Base-by-base conservation (phyloP, 2,113 vertebrate species). In the Oophaga pumilio region DNA sequence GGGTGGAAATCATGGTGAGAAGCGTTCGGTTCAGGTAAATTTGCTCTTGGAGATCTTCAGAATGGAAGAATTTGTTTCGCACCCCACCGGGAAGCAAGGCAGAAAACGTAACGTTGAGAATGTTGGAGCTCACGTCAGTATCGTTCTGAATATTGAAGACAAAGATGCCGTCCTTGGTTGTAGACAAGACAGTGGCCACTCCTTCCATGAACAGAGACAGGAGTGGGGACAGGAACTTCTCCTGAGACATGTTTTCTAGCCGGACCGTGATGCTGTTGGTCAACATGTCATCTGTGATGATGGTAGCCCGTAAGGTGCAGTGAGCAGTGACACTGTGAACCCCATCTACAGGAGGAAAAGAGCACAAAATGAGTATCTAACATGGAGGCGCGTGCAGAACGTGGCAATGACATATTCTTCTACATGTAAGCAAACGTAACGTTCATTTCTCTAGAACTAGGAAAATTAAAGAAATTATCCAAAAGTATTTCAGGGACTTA, bases 201-300 rank as follows among this genome's bases (percentile, higher is more conserved):
- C 97, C 98, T 76, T 99, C 96, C 20, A 98, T 94, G 15, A 99
- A 99, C 13, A 96, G 95, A 13, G 95, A 91, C 11, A 99, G 96
- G 52, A 99, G 95, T 0, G 97, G 97, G 0, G 98, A 99, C 12
- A 99, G 95, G 92, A 99, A 99, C 89, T 93, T 94, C 93, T 99
- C 98, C 95, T 99, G 98, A 0, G 97, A 99, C 98, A 99, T 98
- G 94, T 99, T 97, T 92, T 99, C 97, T 93, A 99, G 94, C 0
- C 98, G 96, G 59, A 99, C 98, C 0, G 98, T 99, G 95, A 99
- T 99, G 94, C 98, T 99, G 95, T 98, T 97, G 89, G 97, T 98
- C 86, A 99, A 91, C 98, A 99, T 99, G 93, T 99, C 97, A 0
- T 99, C 98, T 0, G 98, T 99, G 93, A 99, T 99, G 94, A 99